phyloP scores from a whole-genome alignment of 1,140 invertebrate genomes.

The Branchinecta lynchi region DNA sequence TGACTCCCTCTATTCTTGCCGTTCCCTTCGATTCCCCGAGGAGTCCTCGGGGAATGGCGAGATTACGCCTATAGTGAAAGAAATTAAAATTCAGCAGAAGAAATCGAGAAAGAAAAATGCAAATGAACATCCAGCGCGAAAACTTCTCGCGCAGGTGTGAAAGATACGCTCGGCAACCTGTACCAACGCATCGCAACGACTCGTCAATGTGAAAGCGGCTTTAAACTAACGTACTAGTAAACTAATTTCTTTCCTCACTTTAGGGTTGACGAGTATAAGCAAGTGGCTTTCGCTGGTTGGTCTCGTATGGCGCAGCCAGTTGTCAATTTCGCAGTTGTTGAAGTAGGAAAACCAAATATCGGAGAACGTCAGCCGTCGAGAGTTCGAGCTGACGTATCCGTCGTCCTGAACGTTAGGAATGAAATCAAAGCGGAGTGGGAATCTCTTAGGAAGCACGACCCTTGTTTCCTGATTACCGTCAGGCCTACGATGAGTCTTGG shows the following conservation, averaged over 20 bases:
- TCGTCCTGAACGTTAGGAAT: constrained; percentile 71
- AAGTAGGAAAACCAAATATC: constrained; percentile 74
- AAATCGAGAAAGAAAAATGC: no score
- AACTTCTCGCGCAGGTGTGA: no score
- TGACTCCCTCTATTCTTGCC: no score
- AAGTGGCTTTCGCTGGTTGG: constrained; percentile 87
- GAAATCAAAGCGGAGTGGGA: constrained; percentile 97
- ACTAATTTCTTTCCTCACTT: constrained; percentile 11
- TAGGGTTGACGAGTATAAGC: constrained; percentile 70
- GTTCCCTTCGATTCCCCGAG: no score
- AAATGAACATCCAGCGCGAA: no score
- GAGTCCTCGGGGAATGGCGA: no score
- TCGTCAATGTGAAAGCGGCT: no score
- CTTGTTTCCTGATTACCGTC: constrained; percentile 88
- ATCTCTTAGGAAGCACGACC: constrained; percentile 87
- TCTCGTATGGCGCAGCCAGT: constrained; percentile 96
- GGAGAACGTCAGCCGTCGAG: constrained; percentile 85
- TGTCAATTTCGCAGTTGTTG: constrained; percentile 79
- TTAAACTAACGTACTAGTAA: no score
- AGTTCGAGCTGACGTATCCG: constrained; percentile 82
- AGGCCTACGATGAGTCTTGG: constrained; percentile 65
- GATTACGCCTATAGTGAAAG: no score
- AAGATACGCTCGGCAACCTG: no score
- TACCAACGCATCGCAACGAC: no score
- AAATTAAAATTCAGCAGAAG: no score